Conservation (phyloP, 2,797 vertebrate species). For the Myotis myotis region DNA sequence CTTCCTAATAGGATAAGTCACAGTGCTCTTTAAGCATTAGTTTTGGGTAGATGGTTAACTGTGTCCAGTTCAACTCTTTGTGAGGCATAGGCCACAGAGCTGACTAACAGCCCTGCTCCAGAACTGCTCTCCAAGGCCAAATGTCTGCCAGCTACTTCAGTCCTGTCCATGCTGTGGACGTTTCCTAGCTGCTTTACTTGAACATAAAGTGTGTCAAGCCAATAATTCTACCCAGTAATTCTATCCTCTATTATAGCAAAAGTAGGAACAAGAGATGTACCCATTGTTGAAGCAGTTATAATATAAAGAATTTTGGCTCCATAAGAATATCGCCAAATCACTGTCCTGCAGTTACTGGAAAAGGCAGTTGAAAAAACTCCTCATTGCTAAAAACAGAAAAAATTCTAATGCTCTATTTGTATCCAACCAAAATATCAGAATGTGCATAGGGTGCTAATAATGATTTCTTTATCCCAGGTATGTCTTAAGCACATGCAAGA, state of each 20-base stretch:
- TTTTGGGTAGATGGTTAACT: background rate
- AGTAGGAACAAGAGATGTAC: background rate
- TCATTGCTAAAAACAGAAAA: background rate
- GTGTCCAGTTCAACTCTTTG: background rate
- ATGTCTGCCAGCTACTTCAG: background rate
- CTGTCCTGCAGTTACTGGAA: background rate
- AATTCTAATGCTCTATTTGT: background rate
- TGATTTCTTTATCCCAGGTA: background rate
- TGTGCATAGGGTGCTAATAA: background rate
- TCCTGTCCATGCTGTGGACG: background rate
- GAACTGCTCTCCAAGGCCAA: background rate
- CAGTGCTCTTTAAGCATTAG: background rate
- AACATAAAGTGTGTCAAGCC: background rate
- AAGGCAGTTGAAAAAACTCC: background rate
- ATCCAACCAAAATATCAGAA: background rate
- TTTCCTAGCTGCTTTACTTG: background rate
- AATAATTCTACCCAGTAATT: background rate
- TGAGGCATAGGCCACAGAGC: background rate
- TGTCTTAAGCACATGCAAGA: background rate
- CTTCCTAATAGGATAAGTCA: background rate
- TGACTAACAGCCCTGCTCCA: background rate
- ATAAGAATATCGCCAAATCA: background rate
- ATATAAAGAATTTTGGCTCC: background rate
- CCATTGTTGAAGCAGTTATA: background rate
- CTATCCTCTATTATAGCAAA: background rate